A percentile compares a stretch with the other conserved stretches of the same genome.
Conservation (phyloP, 2,113 vertebrate genomes). For the Penelope pileata region DNA sequence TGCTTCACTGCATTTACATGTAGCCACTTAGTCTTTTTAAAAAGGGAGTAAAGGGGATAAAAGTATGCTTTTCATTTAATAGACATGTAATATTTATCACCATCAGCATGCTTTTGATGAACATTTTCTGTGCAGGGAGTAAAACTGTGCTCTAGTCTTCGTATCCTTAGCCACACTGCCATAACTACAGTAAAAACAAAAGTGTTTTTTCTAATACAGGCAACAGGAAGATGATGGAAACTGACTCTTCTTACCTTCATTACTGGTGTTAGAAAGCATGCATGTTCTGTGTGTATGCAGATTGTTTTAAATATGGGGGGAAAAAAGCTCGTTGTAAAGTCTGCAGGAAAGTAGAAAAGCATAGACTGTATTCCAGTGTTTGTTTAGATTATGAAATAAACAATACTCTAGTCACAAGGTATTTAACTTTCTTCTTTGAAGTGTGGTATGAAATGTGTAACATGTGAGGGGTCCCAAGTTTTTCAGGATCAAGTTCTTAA, state of each 20-base stretch:
- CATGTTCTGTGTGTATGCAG: slow-evolving; percentile 71
- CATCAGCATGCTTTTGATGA: slow-evolving; percentile 81
- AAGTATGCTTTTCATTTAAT: slow-evolving; percentile 79
- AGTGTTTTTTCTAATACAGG: slow-evolving; percentile 63
- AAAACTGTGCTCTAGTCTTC: slow-evolving; percentile 65
- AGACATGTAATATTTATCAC: slow-evolving; percentile 75
- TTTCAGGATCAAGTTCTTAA: slow-evolving; percentile 33
- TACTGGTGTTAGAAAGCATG: slow-evolving; percentile 65
- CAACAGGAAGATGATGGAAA: slow-evolving; percentile 67
- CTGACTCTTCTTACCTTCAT: slow-evolving; percentile 58
- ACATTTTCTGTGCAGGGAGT: slow-evolving; percentile 68
- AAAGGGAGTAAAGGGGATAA: slow-evolving; percentile 73
- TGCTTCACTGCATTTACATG: slow-evolving; percentile 78
- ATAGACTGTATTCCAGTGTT: slow-evolving; percentile 70
- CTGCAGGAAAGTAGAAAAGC: slow-evolving; percentile 71
- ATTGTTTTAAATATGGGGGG: slow-evolving; percentile 58
- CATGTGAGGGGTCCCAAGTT: slow-evolving; percentile 34
- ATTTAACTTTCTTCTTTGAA: slow-evolving; percentile 69
- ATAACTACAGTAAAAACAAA: slow-evolving; percentile 63
- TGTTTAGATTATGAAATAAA: slow-evolving; percentile 76
- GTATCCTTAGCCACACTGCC: slow-evolving; percentile 69
- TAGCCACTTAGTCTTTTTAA: slow-evolving; percentile 75
- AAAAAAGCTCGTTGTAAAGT: slow-evolving; percentile 63
- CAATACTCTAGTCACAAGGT: slow-evolving; percentile 60
- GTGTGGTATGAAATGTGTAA: slow-evolving; percentile 45